Percentiles rank a stretch among this genome's conserved stretches.
These are phyloP conservation scores for Hepsetus odoe DNA, from an alignment of 2,113 vertebrate species.

Conservation along the genomic window DNA sequence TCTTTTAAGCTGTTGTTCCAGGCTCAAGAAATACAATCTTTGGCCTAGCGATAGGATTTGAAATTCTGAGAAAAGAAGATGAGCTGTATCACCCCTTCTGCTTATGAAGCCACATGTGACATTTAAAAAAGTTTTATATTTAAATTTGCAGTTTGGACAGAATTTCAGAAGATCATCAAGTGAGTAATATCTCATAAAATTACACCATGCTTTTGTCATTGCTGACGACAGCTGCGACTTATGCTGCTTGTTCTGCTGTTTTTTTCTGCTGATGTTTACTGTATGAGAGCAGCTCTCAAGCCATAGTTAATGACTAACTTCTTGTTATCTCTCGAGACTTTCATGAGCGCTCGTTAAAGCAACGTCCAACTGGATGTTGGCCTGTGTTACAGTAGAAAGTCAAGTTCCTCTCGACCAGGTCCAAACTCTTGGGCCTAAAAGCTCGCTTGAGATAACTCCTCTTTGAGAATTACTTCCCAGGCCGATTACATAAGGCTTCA, in stretches of 20 bases:
- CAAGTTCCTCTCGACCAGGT: constrained; percentile 5
- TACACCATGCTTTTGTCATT: background rate
- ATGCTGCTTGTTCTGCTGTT: constrained; percentile 40
- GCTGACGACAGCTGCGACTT: background rate
- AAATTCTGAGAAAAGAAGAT: no score
- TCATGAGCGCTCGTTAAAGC: background rate
- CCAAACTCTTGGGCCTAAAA: background rate
- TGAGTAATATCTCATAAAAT: background rate
- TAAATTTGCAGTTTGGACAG: no score
- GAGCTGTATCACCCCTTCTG: no score
- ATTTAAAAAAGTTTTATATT: no score
- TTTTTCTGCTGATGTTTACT: constrained; percentile 39
- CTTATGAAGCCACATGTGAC: no score
- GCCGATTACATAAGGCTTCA: constrained; percentile 65
- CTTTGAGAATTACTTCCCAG: constrained; percentile 43
- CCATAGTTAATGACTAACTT: constrained; percentile 66
- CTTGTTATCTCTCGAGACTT: background rate
- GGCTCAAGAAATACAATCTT: no score
- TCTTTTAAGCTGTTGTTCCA: no score
- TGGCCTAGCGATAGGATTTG: no score
- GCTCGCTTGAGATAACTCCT: constrained; percentile 23
- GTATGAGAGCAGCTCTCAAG: constrained; percentile 48
- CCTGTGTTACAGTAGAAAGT: constrained; percentile 24
- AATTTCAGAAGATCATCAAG: no score
- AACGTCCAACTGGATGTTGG: background rate